A percentile compares a stretch with the other conserved stretches of the same genome.
These are phyloP conservation scores for Cosmia pyralina DNA, from an alignment of 2,888 invertebrate species.

Conservation along the genomic window DNA sequence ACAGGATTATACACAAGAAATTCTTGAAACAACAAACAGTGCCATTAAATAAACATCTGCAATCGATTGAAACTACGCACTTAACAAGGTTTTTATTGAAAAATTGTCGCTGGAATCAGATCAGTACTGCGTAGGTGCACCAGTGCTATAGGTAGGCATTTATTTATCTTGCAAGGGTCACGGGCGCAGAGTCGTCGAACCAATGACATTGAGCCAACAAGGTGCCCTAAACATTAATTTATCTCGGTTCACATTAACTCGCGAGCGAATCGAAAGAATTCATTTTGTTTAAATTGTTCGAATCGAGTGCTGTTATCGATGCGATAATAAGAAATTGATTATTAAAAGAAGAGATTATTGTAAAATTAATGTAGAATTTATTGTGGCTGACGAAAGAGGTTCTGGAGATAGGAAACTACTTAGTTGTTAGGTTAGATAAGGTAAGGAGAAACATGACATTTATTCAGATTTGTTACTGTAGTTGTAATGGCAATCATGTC, in stretches of 20 bases:
- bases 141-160: constrained; percentile 52
- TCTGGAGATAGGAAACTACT: not conserved
- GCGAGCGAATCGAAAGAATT: constrained; percentile 32
- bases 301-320: constrained; percentile 2
- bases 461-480: no score
- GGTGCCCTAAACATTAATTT: constrained; percentile 70
- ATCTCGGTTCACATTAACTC: constrained; percentile 53
- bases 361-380: no score
- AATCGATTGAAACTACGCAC: constrained; percentile 34
- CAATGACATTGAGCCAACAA: constrained; percentile 69
- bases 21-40: constrained; percentile 3
- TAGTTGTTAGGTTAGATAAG: not conserved
- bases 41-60: constrained; percentile 16
- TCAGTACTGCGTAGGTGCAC: constrained; percentile 55
- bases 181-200: constrained; percentile 69
- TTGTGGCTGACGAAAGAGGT: no score
- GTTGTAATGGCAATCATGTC: no score
- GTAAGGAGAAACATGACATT: no score
- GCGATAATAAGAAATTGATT: not conserved
- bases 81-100: constrained; percentile 51
- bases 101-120: constrained; percentile 50
- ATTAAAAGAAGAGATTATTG: not conserved
- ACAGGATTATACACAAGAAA: not conserved
- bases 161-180: constrained; percentile 70
- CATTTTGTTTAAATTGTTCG: constrained; percentile 29